Evolutionary conservation across 2,113 vertebrate genomes (phyloP), one percentile per base, ranked within the genome.

Genomic region (Cephalopholis sonnerati): DNA sequence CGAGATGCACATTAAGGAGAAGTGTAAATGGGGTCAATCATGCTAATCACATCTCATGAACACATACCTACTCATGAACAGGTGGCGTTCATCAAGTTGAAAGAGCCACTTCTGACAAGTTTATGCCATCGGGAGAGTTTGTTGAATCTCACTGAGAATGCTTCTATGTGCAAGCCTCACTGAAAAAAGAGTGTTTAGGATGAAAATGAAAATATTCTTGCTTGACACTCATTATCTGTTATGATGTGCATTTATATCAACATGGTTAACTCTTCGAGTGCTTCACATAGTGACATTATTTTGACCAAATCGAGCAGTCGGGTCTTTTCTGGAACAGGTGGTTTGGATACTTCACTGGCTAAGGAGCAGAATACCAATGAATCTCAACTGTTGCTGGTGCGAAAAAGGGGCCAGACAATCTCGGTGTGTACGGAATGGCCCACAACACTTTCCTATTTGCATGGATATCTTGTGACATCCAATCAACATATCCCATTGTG

Each of bases 401-500:
- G 17, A 66, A 85, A n/a, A 79, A 84, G 1, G 27, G 50, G 51
- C 68, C 41, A 80, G 63, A 79, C 54, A 85, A 72, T 84, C 39
- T 72, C 29, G 9, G n/a, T n/a, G 46, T 83, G 55, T 68, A 72
- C 50, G 72, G 54, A 86, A 27, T 50, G 74, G 62, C 24, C 48
- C 58, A 50, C 81, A 81, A 81, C 57, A 65, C 57, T 57, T 67
- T 29, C 54, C 44, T 53, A 66, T 91, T 90, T 86, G 69, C 77
- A 85, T 86, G 53, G 63, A 53, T 81, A 79, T 86, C 67, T 55
- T 82, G 41, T 88, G 80, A 89, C 81, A 84, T 86, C 87, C 91
- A 90, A 90, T 92, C 87, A 92, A 69, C 79, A 83, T 76, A 71
- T 88, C 83, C 76, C 82, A 88, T 87, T 91, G 93, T 93, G 86